Evolutionary conservation across 2,888 invertebrate genomes (phyloP), one percentile per base, ranked within the genome.

Genomic region (Brachyptera risi): DNA sequence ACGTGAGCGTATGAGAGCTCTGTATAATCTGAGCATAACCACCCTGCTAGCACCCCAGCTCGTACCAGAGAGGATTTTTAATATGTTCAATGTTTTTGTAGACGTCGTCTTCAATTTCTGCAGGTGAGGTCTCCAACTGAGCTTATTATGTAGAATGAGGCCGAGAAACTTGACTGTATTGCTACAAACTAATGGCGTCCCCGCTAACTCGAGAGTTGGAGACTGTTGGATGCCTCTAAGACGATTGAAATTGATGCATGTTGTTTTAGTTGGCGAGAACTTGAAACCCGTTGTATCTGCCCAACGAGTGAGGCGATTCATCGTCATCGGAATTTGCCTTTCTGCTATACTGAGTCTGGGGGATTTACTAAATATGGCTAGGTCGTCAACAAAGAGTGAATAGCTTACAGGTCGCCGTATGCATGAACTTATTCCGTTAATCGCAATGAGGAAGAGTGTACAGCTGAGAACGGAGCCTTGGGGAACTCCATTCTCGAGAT

Each of bases 401-500:
- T 13, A 13, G 13, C 38, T 13, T 15, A 38, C 38, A 13, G 38
- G 38, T 5, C n/a, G 13, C 15, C 38, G 38, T 5, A 38, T 38
- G 38, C 38, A 38, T n/a, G n/a, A n/a, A n/a, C n/a, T n/a, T n/a
- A n/a, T n/a, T n/a, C n/a, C n/a, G n/a, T n/a, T n/a, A n/a, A 38
- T 38, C n/a, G 38, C 38, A 15, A 38, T 38, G n/a, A 15, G n/a
- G 15, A 38, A 38, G n/a, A 38, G 38, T 13, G 38, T 38, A 38
- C 13, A 13, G 15, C 38, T 38, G 38, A 38, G 38, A 11, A 38
- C 38, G 15, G n/a, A 5, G 38, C 38, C 44, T 17, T 44, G 44
- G 1, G 63, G 61, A 1, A 63, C 58, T n/a, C 63, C 63, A 21
- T 58, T 58, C 11, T 50, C 40, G 17, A 49, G 1, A 7, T n/a